Evolutionary conservation across 2,113 vertebrate genomes (phyloP), one percentile per base, ranked within the genome.

Genomic region (Paratilapia polleni): DNA sequence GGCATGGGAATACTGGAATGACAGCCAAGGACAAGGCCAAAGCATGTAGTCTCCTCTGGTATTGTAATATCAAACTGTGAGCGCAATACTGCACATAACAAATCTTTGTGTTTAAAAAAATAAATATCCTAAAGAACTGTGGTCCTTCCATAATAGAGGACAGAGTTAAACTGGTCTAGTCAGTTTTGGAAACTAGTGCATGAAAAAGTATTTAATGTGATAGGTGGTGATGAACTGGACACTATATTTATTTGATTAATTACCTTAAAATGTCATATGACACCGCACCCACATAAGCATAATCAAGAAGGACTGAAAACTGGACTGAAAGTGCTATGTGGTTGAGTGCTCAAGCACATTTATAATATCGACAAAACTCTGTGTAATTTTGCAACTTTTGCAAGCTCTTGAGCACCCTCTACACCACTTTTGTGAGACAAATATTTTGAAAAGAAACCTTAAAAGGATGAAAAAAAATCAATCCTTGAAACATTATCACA

Each of bases 1-100:
- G 79, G 61, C 83, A 82, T 81, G 80, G 85, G 77, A 89, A 88
- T 90, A 81, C 43, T 83, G 83, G 77, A 89, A 85, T 80, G 81
- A 92, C 85, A 88, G 86, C 68, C 41, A 58, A 73, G 80, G 56
- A 89, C 78, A 83, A 83, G 81, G 83, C 77, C 8, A 41, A 79
- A 19, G 17, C 63, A 83, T 87, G 83, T 81, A 56, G 31, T 66
- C n/a, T 66, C 19, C 62, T 63, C 38, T 85, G 78, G 62, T 85
- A 60, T 24, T 88, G 47, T 80, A 57, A 75, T 14, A 34, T 57
- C 26, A 64, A 82, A 66, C 57, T 34, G 12, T n/a, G 4, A 77
- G 34, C 75, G 58, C 38, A 10, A 62, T 12, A 9, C 4, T 77
- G 34, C 41, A 13, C 2, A 5, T 66, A 80, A 63, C 0, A 61